Base-by-base conservation (phyloP, 53 echinoderm and acorn worm species). In the Zoroaster sp. region DNA sequence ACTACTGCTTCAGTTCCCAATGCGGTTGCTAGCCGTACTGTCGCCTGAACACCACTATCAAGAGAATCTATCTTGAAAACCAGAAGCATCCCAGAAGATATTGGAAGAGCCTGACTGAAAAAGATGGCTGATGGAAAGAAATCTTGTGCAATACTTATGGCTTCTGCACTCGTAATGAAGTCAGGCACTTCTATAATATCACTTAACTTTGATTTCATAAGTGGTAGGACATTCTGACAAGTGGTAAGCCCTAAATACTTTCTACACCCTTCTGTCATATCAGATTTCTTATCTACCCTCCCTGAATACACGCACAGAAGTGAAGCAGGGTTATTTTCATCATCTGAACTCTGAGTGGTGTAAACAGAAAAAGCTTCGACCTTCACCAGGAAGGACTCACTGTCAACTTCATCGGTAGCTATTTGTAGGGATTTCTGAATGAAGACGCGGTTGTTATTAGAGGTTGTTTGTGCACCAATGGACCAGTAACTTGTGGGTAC, bases 41-140 rank as follows among this genome's bases (percentile, higher is more conserved):
- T 23, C 40, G 82, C 42, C 18, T 40, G 28, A 68, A 1, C 40
- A 17, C 18, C 23, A 4, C 67, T 43, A 18, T 44, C 67, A 1
- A 68, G 17, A 66, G 82, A 66, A 35, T 82, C 82, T 7, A 31
- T 5, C 33, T 55, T 82, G 63, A 44, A 43, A 36, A 13, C 30
- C 12, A 82, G 3, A 18, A 41, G 66, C 43, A 69, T 77, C 3
- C 66, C 66, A 3, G 45, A 5, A 28, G 79, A 37, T 13, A 89
- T 21, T 7, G 49, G 51, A 1, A 89, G 17, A 20, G 74, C 66
- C 21, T 89, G 70, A 14, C 66, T 52, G 41, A 89, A 70, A 51
- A 89, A 47, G 15, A 79, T 42, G 2, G 69, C 72, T 1, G 89
- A 28, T 52, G 89, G 72, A 7, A 89, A 53, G 53, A 49, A 79